phyloP scores from a whole-genome alignment of 2,113 vertebrate genomes.

The Riparia riparia region DNA sequence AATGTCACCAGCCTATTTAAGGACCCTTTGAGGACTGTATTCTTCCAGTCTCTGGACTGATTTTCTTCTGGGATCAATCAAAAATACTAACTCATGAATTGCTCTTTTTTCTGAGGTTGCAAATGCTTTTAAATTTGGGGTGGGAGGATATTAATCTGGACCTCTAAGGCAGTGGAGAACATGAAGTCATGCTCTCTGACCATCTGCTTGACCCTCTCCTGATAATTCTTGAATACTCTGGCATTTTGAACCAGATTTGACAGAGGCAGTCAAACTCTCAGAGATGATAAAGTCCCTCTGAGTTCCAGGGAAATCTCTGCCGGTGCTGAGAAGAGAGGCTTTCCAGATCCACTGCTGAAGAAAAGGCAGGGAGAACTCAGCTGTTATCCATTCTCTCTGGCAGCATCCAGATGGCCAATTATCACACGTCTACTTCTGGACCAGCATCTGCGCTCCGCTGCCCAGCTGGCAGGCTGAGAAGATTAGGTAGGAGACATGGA shows the following conservation, averaged over 20 bases:
- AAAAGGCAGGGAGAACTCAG: constrained; percentile 51
- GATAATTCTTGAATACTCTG: constrained; percentile 15
- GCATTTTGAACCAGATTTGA: constrained; percentile 35
- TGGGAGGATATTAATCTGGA: background rate
- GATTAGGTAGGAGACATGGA: constrained; percentile 60
- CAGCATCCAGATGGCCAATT: constrained; percentile 59
- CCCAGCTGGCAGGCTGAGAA: constrained; percentile 50
- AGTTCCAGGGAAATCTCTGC: constrained; percentile 56
- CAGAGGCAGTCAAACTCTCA: background rate
- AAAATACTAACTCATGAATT: background rate
- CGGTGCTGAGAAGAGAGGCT: constrained; percentile 2
- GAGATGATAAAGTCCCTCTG: constrained; percentile 47
- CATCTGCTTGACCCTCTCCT: constrained; percentile 45
- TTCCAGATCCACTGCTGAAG: constrained; percentile 36
- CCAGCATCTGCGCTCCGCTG: constrained; percentile 15
- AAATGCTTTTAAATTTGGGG: background rate
- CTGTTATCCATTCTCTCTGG: constrained; percentile 63
- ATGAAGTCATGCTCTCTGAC: background rate
- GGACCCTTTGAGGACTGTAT: background rate
- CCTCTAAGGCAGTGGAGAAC: background rate
- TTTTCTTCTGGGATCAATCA: background rate
- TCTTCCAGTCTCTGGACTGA: background rate
- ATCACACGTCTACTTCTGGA: constrained; percentile 68
- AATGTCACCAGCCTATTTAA: background rate
- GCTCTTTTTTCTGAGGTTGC: background rate